Conservation (phyloP, 1,140 invertebrate species). For the Hypsibius dujardini region DNA sequence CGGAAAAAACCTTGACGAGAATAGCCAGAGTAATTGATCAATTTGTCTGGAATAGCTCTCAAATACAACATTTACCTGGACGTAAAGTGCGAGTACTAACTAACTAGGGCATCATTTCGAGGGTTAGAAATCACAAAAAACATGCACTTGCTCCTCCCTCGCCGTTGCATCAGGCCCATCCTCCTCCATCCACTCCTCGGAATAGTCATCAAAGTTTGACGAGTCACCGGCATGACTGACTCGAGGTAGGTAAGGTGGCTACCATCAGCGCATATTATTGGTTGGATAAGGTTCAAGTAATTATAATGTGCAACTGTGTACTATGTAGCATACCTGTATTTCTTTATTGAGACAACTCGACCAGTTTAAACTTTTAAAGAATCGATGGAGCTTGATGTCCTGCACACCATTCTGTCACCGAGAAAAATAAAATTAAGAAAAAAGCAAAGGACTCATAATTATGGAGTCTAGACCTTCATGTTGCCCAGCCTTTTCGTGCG, state of each 20-base stretch:
- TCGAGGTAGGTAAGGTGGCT: conserved; percentile 77
- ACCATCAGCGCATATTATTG: conserved; percentile 33
- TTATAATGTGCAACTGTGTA: not conserved
- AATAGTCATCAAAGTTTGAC: conserved; percentile 85
- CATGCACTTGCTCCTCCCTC: not conserved
- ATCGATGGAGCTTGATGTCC: conserved; percentile 79
- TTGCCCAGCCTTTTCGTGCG: conserved; percentile 78
- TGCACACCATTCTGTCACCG: conserved; percentile 58
- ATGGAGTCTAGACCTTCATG: too few species aligned
- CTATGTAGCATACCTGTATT: conserved; percentile 23
- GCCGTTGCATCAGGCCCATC: not conserved
- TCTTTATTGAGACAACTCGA: conserved; percentile 34
- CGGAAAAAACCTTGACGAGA: too few species aligned
- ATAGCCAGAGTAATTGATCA: too few species aligned
- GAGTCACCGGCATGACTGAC: conserved; percentile 76
- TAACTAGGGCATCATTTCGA: too few species aligned
- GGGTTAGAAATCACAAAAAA: conserved; percentile 10
- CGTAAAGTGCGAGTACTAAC: too few species aligned
- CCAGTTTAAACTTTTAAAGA: conserved; percentile 85
- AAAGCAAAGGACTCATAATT: too few species aligned
- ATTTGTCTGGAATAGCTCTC: too few species aligned
- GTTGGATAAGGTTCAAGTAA: not conserved
- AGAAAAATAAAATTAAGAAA: not conserved
- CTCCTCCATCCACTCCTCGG: conserved; percentile 41
- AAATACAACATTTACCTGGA: too few species aligned